Evolutionary conservation across 2,113 vertebrate species (phyloP), one percentile per base, ranked within the genome.

Genomic region (Hypanus sabinus): DNA sequence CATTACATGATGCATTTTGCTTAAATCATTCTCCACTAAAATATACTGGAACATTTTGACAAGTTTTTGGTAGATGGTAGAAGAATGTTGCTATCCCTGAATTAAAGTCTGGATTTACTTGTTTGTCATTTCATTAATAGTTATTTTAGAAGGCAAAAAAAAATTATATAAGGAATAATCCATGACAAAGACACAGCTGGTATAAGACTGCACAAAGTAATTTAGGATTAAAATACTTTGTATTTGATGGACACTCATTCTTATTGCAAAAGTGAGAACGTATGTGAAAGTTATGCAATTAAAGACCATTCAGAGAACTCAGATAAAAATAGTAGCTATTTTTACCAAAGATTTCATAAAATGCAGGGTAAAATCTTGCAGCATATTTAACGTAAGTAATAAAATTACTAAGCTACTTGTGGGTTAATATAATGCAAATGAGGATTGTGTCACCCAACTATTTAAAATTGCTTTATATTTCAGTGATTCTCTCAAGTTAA

Each of bases 351-450:
- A 36, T 79, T 60, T 87, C 55, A 11, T 60, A 87, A 87, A 87
- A 87, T 60, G 3, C 6, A 87, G 2, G 46, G 20, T 7, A 27
- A 46, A 16, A 16, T 18, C 80, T 18, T 83, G 1, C 22, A 60
- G 83, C 36, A 57, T 46, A 55, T 30, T 87, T 57, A 60, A 60
- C 83, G 24, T 2, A 55, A 73, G 36, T 38, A 83, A 55, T 55
- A 55, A 81, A 81, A 83, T 55, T 22, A 90, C 62, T 27, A 60
- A 46, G 55, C 22, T 46, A 36, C 88, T 22, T 68, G 27, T 55
- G 81, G 81, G 55, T 55, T 80, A 83, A 83, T 55, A 55, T 55
- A 83, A 55, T 83, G 80, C 33, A 80, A 80, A 80, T 80, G 77
- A 83, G 80, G 38, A 46, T 22, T 46, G 18, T 83, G 36, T 46